Percentiles rank a stretch among this genome's conserved stretches.
Conservation (phyloP, 2,113 vertebrate species). For the Bungarus multicinctus region DNA sequence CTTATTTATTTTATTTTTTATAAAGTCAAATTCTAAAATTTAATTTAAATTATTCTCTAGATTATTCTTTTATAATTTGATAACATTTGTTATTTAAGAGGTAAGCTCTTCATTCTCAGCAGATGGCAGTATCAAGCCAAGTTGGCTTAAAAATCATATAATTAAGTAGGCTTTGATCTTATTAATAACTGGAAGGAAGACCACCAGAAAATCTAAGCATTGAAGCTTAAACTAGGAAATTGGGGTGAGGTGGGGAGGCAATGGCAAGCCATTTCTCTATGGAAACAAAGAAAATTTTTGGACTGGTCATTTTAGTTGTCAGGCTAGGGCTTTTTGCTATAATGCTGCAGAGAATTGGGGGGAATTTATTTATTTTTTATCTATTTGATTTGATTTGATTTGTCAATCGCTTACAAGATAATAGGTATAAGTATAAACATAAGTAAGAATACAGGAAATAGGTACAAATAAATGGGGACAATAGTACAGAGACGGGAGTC, state of each 20-base stretch:
- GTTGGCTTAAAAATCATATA: neutral
- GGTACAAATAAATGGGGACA: no score
- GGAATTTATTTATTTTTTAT: neutral
- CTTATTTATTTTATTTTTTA: neutral
- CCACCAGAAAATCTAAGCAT: neutral
- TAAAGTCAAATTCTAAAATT: neutral
- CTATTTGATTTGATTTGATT: no score
- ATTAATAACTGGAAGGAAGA: neutral
- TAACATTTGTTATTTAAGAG: neutral
- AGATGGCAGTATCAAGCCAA: neutral
- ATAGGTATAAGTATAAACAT: no score
- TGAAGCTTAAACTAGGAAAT: neutral
- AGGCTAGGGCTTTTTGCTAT: neutral
- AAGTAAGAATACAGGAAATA: no score
- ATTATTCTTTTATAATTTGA: neutral
- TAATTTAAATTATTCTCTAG: neutral
- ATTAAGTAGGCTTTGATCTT: neutral
- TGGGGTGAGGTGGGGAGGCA: neutral
- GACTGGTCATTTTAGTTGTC: neutral
- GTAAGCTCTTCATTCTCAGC: neutral
- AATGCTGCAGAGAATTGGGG: neutral
- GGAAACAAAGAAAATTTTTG: neutral
- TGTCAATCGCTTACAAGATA: no score
- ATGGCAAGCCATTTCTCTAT: neutral
- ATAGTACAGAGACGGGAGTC: no score